Evolutionary conservation across 2,113 vertebrate genomes (phyloP), one percentile per base, ranked within the genome.

Genomic region (Amazona guildingii): DNA sequence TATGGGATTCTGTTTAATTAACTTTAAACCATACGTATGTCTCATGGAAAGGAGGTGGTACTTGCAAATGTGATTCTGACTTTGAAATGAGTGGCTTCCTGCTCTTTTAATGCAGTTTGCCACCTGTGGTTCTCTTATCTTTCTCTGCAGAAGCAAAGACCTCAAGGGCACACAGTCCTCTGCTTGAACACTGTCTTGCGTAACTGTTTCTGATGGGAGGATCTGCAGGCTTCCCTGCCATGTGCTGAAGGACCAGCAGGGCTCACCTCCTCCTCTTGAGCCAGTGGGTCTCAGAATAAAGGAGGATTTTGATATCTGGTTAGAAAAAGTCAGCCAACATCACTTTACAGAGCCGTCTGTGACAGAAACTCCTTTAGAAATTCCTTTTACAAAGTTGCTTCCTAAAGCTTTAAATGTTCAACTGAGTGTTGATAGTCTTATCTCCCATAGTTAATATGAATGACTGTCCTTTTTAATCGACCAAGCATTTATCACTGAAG

Each of bases 361-460:
- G 31, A 55, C 37, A 61, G 54, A 74, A 88, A 64, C 19, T 54
- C 16, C 17, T 73, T 52, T 79, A 77, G 81, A 81, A 8, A 83
- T 44, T 63, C 25, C 13, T 88, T 88, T 83, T 41, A 33, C 27
- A n/a, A 12, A 70, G 11, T 8, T 81, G 19, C 29, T 86, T 88
- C 76, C 25, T 61, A 75, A 70, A 61, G 46, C 46, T 88, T 92
- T 48, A 75, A 77, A 39, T 74, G 72, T 70, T 95, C 72, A 86
- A 23, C 61, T 44, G 14, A 51, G 8, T 43, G 43, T 79, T 88
- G 66, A 72, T 61, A 72, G 27, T 75, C 88, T 90, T 96, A 88
- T 92, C 73, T 95, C 48, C n/a, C 31, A 88, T 13, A 69, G 73
- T 84, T 92, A 84, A 82, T 88, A 84, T 62, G 88, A 90, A 72